phyloP scores from a whole-genome alignment of 2,888 invertebrate genomes.

The Blera fallax region DNA sequence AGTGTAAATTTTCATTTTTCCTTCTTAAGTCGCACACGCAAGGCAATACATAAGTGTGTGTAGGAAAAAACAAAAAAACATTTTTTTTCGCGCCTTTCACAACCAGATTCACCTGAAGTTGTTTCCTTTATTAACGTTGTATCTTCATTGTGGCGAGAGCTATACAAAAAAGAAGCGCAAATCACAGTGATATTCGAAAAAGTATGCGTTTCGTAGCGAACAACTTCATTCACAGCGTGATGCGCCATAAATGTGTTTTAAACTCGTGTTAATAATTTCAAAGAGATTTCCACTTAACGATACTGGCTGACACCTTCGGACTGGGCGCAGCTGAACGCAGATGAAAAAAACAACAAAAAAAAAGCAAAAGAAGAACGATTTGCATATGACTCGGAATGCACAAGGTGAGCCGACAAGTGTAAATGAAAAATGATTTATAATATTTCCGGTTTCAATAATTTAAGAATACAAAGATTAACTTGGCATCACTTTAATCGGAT shows the following conservation, averaged over 20 bases:
- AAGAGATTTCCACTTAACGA: conserved; percentile 73
- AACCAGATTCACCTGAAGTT: conserved; percentile 33
- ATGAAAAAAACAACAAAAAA: background rate
- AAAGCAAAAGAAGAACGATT: conserved; percentile 34
- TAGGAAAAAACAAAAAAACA: background rate
- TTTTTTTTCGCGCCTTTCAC: conserved; percentile 44
- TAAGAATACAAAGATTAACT: background rate
- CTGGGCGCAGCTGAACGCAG: background rate
- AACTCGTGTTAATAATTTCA: conserved; percentile 81
- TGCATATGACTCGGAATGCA: conserved; percentile 44
- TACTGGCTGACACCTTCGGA: conserved; percentile 66
- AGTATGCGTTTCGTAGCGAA: conserved; percentile 67
- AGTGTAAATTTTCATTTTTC: conserved; percentile 65
- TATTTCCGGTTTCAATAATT: conserved; percentile 52
- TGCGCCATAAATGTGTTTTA: conserved; percentile 81
- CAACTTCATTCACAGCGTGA: conserved; percentile 81
- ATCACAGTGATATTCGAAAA: conserved; percentile 54
- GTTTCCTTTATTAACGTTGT: conserved; percentile 55
- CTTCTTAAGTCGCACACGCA: conserved; percentile 49
- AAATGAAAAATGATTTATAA: conserved; percentile 47
- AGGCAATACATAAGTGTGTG: background rate
- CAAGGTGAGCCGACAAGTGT: conserved; percentile 50
- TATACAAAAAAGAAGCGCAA: conserved; percentile 17
- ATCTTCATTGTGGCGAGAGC: conserved; percentile 50
- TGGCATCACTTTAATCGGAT: conserved; percentile 1